Evolutionary conservation across 2,113 vertebrate species (phyloP), one percentile per base, ranked within the genome.

Genomic region (Larimichthys crocea): DNA sequence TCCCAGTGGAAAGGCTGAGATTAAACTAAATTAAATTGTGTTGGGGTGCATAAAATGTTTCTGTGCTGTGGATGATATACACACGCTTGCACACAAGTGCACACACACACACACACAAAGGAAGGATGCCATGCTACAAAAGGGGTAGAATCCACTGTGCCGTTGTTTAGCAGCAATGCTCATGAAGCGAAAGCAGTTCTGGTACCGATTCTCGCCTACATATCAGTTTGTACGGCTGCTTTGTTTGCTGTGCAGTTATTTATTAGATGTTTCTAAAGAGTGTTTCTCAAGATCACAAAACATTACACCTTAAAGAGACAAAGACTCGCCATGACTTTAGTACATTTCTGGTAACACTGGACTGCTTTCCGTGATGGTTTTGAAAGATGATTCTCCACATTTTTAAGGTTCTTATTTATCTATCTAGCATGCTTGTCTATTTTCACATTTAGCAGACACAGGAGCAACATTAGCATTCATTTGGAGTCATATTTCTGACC

Each of bases 21-120:
- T 95, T 94, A 95, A 93, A 95, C 91, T 83, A 93, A 95, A 95
- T 95, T 92, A 94, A 94, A 95, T 94, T 94, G 94, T 93, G 91
- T 94, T 93, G 86, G 88, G 86, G 75, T 89, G 92, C 90, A 92
- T 93, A 86, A 92, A 90, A 90, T 55, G 83, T 86, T 90, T 91
- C 86, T 87, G 86, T 65, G 84, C 88, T 84, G 84, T 56, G 6
- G 75, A 86, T 82, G n/a, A 86, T 74, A 68, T 64, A 72, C 68
- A 88, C 79, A 52, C 56, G 16, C 31, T 31, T 35, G 16, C 44
- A 3, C 55, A 71, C 50, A 74, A 61, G 15, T 1, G 14, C 52
- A 67, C 61, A 44, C 42, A 44, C 2, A 12, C 17, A 79, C 44
- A 50, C 56, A 76, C 57, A 74, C 35, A 46, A 68, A 77, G 29